These are phyloP conservation scores for Chelon labrosus DNA, from an alignment of 2,797 vertebrate species.

Conservation along the genomic window DNA sequence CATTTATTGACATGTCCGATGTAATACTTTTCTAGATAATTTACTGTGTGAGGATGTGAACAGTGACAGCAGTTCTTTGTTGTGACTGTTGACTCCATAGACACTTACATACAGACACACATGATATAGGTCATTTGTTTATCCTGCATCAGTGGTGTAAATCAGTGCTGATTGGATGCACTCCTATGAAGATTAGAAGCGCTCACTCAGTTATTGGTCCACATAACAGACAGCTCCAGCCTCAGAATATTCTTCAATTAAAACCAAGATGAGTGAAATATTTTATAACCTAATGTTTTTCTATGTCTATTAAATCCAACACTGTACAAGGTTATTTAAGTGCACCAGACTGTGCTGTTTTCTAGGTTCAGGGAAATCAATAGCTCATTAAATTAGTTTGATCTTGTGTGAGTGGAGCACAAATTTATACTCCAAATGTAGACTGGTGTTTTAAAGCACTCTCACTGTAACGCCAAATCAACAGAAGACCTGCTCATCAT, in stretches of 20 bases:
- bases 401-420: conserved; percentile 32
- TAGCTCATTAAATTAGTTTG: conserved; percentile 73
- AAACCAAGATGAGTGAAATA: not conserved
- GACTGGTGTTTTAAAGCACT: conserved; percentile 10
- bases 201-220: not conserved
- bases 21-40: conserved; percentile 22
- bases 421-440: conserved; percentile 37
- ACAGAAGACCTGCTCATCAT: no score
- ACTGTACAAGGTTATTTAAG: conserved; percentile 35
- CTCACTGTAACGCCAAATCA: conserved; percentile 15
- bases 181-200: not conserved
- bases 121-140: no score
- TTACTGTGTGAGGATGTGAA: not conserved
- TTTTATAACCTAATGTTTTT: not conserved
- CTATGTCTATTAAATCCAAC: not conserved
- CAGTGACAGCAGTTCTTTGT: not conserved
- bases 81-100: not conserved
- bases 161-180: not conserved
- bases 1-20: conserved; percentile 46
- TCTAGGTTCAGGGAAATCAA: conserved; percentile 60
- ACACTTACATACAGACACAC: no score
- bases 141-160: not conserved
- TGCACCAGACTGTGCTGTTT: conserved; percentile 30
- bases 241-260: not conserved
- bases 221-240: not conserved